Base-by-base conservation (phyloP, 2,888 invertebrate genomes). In the Phyto melanocephala region DNA sequence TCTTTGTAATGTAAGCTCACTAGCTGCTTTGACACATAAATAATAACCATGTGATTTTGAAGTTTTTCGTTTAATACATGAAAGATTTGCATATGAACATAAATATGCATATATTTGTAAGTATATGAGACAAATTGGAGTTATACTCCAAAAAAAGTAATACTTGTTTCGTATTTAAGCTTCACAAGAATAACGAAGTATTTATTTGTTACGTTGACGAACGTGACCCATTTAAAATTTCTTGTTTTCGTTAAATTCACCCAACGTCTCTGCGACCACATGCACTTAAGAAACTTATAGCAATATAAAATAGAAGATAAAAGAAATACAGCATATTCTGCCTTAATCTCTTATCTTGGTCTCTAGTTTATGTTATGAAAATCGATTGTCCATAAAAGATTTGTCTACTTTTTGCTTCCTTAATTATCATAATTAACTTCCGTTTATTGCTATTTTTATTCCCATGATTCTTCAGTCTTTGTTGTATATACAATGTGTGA, bases 31-130 rank as follows among this genome's bases (percentile, higher is more conserved):
- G 74, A 78, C 74, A 81, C 22, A 78, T 74, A 77, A 77, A 81
- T 74, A 77, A 65, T 42, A 68, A 81, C 74, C 81, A 78, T 81
- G 70, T 78, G 77, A 81, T 81, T 81, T 74, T 67, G 10, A 45
- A n/a, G 33, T 20, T 72, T 22, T 72, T 42, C 13, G n/a, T 62
- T 37, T 13, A 45, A 11, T 42, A 28, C 1, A n/a, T n/a, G n/a
- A n/a, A n/a, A n/a, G n/a, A n/a, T n/a, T n/a, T n/a, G n/a, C n/a
- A n/a, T n/a, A n/a, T n/a, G n/a, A n/a, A n/a, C n/a, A n/a, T n/a
- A n/a, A n/a, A n/a, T n/a, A n/a, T n/a, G n/a, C n/a, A n/a, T n/a
- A n/a, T n/a, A n/a, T n/a, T n/a, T n/a, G n/a, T n/a, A n/a, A n/a
- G n/a, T n/a, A n/a, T n/a, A n/a, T n/a, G n/a, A n/a, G n/a, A n/a